phyloP scores from a whole-genome alignment of 2,797 vertebrate species.

The Hypotaenidia okinawae region DNA sequence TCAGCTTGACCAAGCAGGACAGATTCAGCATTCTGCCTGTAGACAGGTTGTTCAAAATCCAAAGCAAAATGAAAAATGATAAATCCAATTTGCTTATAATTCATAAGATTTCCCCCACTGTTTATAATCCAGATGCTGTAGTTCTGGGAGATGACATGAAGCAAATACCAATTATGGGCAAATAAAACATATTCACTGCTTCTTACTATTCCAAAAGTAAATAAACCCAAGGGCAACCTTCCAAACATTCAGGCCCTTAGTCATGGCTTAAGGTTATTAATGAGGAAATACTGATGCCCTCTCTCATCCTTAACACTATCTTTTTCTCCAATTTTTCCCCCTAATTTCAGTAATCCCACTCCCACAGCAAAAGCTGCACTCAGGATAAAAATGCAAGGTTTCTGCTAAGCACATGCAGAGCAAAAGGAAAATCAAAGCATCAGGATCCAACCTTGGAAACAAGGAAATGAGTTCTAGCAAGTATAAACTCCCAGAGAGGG shows the following conservation, averaged over 20 bases:
- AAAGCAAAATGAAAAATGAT: neutral
- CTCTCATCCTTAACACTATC: neutral
- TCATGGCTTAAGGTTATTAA: neutral
- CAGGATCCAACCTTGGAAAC: neutral
- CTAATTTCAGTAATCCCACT: neutral
- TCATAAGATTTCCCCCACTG: neutral
- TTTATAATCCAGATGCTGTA: neutral
- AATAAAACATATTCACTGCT: neutral
- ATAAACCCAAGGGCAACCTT: neutral
- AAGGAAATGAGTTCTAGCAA: neutral
- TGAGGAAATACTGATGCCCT: neutral
- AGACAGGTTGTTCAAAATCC: neutral
- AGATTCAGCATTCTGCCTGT: neutral
- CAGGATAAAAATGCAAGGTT: neutral
- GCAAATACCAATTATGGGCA: neutral
- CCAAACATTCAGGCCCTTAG: neutral
- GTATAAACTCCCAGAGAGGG: neutral
- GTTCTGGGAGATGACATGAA: neutral
- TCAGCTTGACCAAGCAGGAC: neutral
- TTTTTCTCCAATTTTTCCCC: neutral
- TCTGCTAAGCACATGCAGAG: neutral
- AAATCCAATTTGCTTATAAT: neutral
- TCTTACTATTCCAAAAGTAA: neutral
- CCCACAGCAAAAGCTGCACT: neutral
- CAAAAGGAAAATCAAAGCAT: neutral